Conservation (phyloP, 2,888 invertebrate genomes). For the Physocephala rufipes region DNA sequence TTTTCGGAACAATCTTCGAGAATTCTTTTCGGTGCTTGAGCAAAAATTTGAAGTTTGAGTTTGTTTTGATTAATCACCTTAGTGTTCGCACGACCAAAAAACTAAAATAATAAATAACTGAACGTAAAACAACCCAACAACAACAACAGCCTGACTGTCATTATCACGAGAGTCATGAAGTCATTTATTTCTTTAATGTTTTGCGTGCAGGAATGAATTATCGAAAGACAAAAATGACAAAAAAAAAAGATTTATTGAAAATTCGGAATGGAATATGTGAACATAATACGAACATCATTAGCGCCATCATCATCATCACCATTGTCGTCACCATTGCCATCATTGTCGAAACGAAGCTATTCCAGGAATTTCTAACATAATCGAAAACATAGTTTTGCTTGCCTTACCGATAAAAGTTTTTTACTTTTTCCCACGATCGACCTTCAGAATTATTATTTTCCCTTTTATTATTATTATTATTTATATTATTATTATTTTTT, state of each 20-base stretch:
- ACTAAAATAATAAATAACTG: neutral
- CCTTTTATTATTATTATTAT: too few species aligned
- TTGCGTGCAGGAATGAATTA: neutral
- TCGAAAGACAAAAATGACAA: neutral
- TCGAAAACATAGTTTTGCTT: neutral
- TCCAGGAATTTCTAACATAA: neutral
- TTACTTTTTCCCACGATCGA: too few species aligned
- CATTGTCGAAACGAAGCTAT: neutral
- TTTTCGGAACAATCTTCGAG: too few species aligned
- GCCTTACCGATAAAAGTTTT: too few species aligned
- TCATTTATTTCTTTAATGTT: neutral
- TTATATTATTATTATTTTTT: too few species aligned
- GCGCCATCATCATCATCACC: too few species aligned
- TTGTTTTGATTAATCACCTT: slow-evolving; percentile 21
- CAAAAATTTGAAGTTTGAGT: slow-evolving; percentile 4
- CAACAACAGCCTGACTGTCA: neutral
- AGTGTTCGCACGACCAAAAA: neutral
- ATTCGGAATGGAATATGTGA: too few species aligned
- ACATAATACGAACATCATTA: neutral
- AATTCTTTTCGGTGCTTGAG: neutral
- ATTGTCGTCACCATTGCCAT: neutral
- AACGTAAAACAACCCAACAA: neutral
- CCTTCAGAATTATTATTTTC: too few species aligned
- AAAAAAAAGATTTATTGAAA: neutral
- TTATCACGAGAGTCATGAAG: too few species aligned